These are phyloP conservation scores for Melanotaenia maccullochi DNA, from an alignment of 2,797 vertebrate genomes.

Conservation along the genomic window DNA sequence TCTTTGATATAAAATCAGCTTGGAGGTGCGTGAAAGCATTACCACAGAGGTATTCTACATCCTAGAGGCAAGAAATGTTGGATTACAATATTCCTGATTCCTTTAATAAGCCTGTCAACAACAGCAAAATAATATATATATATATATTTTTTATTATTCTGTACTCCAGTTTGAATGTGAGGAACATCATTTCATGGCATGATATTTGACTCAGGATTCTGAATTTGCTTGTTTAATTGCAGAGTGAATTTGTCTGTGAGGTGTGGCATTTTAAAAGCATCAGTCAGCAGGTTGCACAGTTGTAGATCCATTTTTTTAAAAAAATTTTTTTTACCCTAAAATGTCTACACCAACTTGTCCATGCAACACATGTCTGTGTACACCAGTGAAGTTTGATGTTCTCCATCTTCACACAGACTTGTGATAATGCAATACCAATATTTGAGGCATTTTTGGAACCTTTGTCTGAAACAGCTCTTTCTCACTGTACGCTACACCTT, in stretches of 20 bases:
- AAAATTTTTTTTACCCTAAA: not conserved
- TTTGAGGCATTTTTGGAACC: not conserved
- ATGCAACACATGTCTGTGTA: not conserved
- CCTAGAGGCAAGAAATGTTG: not conserved
- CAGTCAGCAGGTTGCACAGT: not conserved
- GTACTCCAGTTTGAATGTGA: not conserved
- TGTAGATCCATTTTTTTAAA: not conserved
- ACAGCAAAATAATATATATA: not conserved
- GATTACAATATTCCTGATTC: not conserved
- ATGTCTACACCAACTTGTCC: not conserved
- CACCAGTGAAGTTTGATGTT: not conserved
- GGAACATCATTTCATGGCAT: not conserved
- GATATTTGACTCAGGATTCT: not conserved
- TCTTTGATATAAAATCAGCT: not conserved
- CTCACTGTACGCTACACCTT: slow-evolving; percentile 12
- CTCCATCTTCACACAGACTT: not conserved
- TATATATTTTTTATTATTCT: too few relatives aligned
- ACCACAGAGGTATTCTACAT: not conserved
- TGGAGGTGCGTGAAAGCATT: not conserved
- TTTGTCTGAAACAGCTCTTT: not conserved
- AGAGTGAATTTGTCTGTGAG: not conserved
- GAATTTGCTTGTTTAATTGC: not conserved
- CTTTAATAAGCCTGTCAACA: not conserved
- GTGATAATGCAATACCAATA: not conserved
- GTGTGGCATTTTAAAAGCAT: not conserved